phyloP scores from a whole-genome alignment of 2,888 invertebrate species.

The Hyalella azteca region DNA sequence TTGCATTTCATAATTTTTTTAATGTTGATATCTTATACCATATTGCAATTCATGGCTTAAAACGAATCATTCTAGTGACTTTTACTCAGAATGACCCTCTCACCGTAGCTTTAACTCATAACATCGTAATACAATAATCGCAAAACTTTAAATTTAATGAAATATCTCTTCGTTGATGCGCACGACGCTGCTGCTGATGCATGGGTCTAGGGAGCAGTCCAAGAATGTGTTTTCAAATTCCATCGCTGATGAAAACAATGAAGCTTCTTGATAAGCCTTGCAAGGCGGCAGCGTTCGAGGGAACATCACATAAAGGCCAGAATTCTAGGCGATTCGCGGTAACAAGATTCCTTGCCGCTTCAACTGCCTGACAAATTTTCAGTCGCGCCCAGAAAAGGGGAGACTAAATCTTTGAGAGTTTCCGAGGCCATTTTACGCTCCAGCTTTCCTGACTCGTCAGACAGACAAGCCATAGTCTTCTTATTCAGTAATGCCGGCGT shows the following conservation, averaged over 20 bases:
- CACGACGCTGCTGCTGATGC: no score
- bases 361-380: constrained; percentile 50
- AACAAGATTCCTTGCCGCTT: constrained; percentile 37
- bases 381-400: constrained; percentile 44
- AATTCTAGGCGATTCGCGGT: constrained; percentile 35
- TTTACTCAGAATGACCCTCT: no score
- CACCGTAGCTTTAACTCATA: no score
- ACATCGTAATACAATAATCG: no score
- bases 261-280: constrained; percentile 12
- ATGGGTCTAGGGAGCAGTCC: no score
- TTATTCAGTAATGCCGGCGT: constrained; percentile 28
- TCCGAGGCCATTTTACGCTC: constrained; percentile 44
- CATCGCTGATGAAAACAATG: constrained; percentile 6
- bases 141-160: no score
- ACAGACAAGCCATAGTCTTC: constrained; percentile 36
- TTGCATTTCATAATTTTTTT: no score
- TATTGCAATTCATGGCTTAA: no score
- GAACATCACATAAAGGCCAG: constrained; percentile 36
- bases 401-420: constrained; percentile 49
- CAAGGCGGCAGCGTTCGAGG: constrained; percentile 32
- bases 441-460: constrained; percentile 22
- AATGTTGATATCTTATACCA: no score
- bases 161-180: no score
- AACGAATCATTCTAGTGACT: no score
- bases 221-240: no score